These are phyloP conservation scores for Valencia hispanica DNA, from an alignment of 2,797 vertebrate genomes.

Conservation along the genomic window DNA sequence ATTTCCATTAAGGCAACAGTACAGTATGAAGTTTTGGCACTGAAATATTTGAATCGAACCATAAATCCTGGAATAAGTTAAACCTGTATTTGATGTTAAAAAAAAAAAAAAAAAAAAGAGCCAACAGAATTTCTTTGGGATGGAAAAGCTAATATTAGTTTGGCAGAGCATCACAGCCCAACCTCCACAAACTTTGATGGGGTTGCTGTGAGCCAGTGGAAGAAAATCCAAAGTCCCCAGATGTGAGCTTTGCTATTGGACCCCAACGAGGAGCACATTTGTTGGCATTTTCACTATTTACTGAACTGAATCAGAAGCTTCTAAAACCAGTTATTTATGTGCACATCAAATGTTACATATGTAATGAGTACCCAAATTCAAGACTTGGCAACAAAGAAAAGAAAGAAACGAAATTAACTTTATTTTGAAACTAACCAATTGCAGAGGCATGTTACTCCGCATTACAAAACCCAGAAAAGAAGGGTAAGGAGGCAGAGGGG, in stretches of 20 bases:
- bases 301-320: not conserved
- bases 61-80: not conserved
- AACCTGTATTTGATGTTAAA: slow-evolving; percentile 2
- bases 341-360: slow-evolving; percentile 2
- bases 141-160: slow-evolving; percentile 4
- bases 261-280: not conserved
- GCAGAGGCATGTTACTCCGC: not conserved
- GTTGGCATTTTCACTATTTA: not conserved
- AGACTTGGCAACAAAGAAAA: not conserved
- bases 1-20: not conserved
- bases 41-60: not conserved
- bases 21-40: not conserved
- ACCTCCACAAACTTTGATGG: not conserved
- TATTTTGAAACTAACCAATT: slow-evolving; percentile 1
- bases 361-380: not conserved
- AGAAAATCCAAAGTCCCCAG: not conserved
- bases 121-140: not conserved
- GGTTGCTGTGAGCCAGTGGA: not conserved
- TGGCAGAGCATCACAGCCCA: not conserved
- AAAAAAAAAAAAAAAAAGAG: not conserved
- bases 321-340: not conserved
- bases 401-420: not conserved
- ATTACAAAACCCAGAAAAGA: slow-evolving; percentile 1
- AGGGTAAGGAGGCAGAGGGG: not conserved
- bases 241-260: slow-evolving; percentile 1